A percentile compares a stretch with the other conserved stretches of the same genome.
Conservation (phyloP, 2,888 invertebrate genomes). For the Hypolimnas misippus region DNA sequence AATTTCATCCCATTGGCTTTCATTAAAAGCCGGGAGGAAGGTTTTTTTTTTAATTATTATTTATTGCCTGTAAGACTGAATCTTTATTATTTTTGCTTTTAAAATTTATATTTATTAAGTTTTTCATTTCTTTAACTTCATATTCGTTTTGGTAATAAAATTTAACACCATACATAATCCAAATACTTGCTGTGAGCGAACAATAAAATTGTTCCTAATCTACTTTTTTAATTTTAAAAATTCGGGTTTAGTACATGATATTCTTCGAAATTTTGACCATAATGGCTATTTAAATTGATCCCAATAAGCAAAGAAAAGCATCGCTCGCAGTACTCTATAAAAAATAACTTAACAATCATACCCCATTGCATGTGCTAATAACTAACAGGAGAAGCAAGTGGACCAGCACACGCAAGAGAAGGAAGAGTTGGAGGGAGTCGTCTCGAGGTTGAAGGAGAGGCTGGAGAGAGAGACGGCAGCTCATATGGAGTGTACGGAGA, state of each 20-base stretch:
- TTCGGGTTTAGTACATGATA: too few relatives aligned
- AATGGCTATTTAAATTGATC: too few relatives aligned
- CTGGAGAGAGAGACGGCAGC: constrained; percentile 94
- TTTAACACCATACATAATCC: constrained; percentile 8
- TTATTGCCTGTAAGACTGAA: neutral
- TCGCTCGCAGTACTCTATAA: constrained; percentile 22
- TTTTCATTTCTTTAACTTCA: neutral
- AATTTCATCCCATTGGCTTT: constrained; percentile 42
- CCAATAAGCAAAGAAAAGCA: too few relatives aligned
- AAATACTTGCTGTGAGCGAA: constrained; percentile 22
- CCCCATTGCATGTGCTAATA: constrained; percentile 47
- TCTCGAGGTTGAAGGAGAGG: constrained; percentile 92
- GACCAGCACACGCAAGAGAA: constrained; percentile 95
- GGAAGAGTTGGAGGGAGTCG: constrained; percentile 94
- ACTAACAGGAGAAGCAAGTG: constrained; percentile 91
- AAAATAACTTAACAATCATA: constrained; percentile 18
- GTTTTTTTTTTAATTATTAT: neutral
- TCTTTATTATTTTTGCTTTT: neutral
- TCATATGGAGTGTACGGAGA: constrained; percentile 93
- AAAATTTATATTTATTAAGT: neutral
- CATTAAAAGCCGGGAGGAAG: constrained; percentile 25
- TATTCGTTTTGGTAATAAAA: neutral
- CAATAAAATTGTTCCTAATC: neutral
- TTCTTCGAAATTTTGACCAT: too few relatives aligned
- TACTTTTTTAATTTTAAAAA: too few relatives aligned